A percentile compares a stretch with the other conserved stretches of the same genome.
phyloP scores from a whole-genome alignment of 2,113 vertebrate species.

The Ochotona curzoniae region DNA sequence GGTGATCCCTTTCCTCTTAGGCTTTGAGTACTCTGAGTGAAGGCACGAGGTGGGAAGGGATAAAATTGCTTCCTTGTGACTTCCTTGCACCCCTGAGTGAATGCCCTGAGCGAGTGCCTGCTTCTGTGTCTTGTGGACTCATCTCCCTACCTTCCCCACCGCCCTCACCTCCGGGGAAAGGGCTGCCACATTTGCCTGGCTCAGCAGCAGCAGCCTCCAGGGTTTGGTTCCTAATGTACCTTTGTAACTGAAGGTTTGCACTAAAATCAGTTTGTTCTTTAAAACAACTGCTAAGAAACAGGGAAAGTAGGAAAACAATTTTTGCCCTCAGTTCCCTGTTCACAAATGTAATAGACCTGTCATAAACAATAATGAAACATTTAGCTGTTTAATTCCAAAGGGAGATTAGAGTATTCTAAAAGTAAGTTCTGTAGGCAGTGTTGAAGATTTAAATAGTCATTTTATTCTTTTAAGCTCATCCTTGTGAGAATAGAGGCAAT shows the following conservation, averaged over 20 bases:
- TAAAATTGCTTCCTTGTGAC: too few species aligned
- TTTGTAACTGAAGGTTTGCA: neutral
- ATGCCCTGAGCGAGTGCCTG: too few species aligned
- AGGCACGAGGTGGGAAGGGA: too few species aligned
- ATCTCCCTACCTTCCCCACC: too few species aligned
- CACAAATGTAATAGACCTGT: neutral
- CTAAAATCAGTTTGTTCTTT: neutral
- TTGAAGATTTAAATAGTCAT: conserved; percentile 48
- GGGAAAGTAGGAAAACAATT: neutral
- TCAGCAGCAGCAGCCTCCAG: too few species aligned
- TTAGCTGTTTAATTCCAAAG: conserved; percentile 10
- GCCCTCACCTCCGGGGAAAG: too few species aligned
- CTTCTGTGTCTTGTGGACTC: too few species aligned
- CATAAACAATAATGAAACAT: conserved; percentile 39
- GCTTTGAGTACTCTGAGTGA: too few species aligned
- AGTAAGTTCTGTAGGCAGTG: neutral
- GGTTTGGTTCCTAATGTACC: neutral
- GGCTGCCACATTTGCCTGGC: too few species aligned
- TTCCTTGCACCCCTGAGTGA: too few species aligned
- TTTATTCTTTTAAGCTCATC: conserved; percentile 5
- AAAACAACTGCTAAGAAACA: neutral
- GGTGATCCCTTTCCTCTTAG: too few species aligned
- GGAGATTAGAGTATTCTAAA: conserved; percentile 1
- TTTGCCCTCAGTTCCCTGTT: neutral
- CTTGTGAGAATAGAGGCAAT: conserved; percentile 13